Evolutionary conservation across 2,113 vertebrate species (phyloP), one percentile per base, ranked within the genome.

Genomic region (Chloropsis cyanopogon): DNA sequence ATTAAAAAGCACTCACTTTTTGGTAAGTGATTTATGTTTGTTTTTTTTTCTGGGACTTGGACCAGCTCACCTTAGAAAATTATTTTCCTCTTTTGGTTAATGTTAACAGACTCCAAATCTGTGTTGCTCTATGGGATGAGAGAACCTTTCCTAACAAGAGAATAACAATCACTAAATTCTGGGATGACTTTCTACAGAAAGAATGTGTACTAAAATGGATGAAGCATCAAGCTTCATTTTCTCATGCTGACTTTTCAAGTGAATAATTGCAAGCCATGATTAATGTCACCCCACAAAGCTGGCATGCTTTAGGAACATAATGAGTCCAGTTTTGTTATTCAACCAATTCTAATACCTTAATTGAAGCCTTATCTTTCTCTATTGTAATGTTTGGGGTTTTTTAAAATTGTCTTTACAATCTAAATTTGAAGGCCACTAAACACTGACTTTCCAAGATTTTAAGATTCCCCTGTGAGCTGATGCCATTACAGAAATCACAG

Each of bases 231-330:
- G 86, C 64, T 95, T 88, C n/a, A 21, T 88, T 96, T 94, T 93
- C 80, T 78, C 91, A 50, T 89, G 81, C 89, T 94, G 96, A 91
- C 87, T 94, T 92, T 90, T 88, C 82, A 83, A 90, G 86, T 88
- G 94, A 95, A 54, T 93, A 95, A 94, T 93, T 97, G 92, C 79
- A 86, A 90, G 56, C 76, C 72, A 41, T 81, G 92, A 92, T 96
- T 90, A 95, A 96, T 92, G 68, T 73, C 90, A 83, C 82, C 90
- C 75, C 88, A 96, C 79, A 93, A 93, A 92, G 84, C 92, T 86
- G 90, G 95, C 86, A 49, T 70, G 77, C 72, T 83, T 95, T 88
- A 66, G 56, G 80, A 93, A 56, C 49, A 31, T 50, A 86, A 94
- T 75, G 91, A 95, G 31, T 63, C 56, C 76, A 52, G 56, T 82